Evolutionary conservation across 2,888 invertebrate genomes (phyloP).

Genomic region (Neocrepidodera transversa): DNA sequence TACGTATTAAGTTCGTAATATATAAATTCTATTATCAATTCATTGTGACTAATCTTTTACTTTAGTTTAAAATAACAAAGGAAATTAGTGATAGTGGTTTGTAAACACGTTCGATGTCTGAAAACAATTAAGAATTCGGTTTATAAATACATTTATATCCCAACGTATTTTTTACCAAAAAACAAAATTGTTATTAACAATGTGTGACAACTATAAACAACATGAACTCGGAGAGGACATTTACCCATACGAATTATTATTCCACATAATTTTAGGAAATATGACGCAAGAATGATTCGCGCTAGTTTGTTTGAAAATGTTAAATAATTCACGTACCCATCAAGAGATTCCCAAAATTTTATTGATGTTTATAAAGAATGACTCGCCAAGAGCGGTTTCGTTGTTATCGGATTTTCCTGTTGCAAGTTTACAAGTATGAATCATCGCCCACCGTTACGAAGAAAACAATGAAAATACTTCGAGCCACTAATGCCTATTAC

Average conservation of each 20-base stretch:
- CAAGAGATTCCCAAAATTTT: not conserved
- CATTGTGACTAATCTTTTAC: constrained; percentile 22
- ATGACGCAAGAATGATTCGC: constrained; percentile 5
- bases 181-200: too few relatives aligned
- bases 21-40: constrained; percentile 12
- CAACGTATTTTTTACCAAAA: too few relatives aligned
- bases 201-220: too few relatives aligned
- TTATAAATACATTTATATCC: too few relatives aligned
- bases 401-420: constrained; percentile 36
- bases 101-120: constrained; percentile 15
- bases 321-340: not conserved
- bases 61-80: constrained; percentile 22
- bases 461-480: constrained; percentile 36
- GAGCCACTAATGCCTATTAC: constrained; percentile 17
- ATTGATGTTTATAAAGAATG: not conserved
- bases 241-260: constrained; percentile 8
- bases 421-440: constrained; percentile 33
- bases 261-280: not conserved
- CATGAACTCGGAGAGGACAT: constrained; percentile 4
- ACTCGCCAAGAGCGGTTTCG: constrained; percentile 4
- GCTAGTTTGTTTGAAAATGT: not conserved
- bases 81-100: constrained; percentile 16
- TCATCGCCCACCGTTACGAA: constrained; percentile 31
- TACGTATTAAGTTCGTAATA: not conserved
- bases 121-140: constrained; percentile 7